Base-by-base conservation (phyloP, 2,797 vertebrate genomes). In the Tolypeutes matacus region DNA sequence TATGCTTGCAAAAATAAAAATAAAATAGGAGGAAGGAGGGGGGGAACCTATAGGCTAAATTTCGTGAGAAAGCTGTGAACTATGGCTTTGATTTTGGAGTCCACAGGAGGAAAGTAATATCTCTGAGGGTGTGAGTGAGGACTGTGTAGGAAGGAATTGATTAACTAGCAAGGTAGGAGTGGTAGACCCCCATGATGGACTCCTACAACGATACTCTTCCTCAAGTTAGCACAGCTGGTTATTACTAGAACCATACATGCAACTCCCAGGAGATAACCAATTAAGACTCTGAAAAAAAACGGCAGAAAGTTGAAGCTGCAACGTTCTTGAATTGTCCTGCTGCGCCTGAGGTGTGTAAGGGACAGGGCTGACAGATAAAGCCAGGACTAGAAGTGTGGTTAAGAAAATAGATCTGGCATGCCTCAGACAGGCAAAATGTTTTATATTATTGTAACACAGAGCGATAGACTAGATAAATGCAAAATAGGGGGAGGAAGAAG, bases 301-400 rank as follows among this genome's bases (percentile, higher is more conserved):
- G 14, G 67, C 75, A 82, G 51, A 86, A 13, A 96, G 51, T 34
- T 73, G 76, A 94, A 94, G 85, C 89, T 87, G 14, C 5, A 64
- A 17, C 73, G 21, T 25, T 90, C n/a, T 85, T 80, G 53, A 64
- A 83, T n/a, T 73, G 67, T 91, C 20, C 13, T 73, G 7, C 23
- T 51, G 13, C 25, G 31, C 13, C 65, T 12, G 53, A 29, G 75
- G 25, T 77, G 29, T 93, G 73, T 91, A 93, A 87, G 27, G n/a
- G 27, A 89, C 34, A 83, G 64, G 87, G 36, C 1, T 81, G 29
- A 15, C 62, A 94, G 15, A 1, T 29, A 89, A 64, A 14, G 27
- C 14, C 0, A 42, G 39, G 42, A 42, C 9, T 62, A 65, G 60
- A 75, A 42, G 0, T 94, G 3, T 67, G 46, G 29, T 67, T 89